Evolutionary conservation across 2,888 invertebrate species (phyloP).

Genomic region (Platynereis dumerilii): DNA sequence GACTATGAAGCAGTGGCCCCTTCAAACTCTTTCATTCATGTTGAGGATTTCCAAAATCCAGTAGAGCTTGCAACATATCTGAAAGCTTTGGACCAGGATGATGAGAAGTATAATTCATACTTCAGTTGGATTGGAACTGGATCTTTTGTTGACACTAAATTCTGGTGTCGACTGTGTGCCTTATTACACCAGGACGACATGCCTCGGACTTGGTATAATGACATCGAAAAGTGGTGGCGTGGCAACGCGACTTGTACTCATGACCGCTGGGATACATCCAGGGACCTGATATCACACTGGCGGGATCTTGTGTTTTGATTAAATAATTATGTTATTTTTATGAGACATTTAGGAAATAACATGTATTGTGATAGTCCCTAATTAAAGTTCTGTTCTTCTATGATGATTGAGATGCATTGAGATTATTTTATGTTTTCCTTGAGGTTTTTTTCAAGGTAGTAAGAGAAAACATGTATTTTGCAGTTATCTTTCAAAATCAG

Average conservation of each 20-base stretch:
- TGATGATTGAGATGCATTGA: no score
- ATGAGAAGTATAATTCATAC: constrained; percentile 90
- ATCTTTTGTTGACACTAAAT: constrained; percentile 94
- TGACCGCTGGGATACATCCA: constrained; percentile 7
- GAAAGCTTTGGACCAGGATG: constrained; percentile 82
- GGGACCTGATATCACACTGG: constrained; percentile 18
- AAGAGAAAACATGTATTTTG: no score
- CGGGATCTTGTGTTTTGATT: not conserved
- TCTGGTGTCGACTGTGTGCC: constrained; percentile 89
- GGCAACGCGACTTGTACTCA: constrained; percentile 26
- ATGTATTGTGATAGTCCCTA: no score
- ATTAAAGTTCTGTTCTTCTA: no score
- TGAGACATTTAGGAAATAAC: no score
- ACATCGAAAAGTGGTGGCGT: constrained; percentile 34
- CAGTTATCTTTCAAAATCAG: no score
- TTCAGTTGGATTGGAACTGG: constrained; percentile 95
- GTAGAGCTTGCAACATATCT: constrained; percentile 87
- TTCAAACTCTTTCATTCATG: constrained; percentile 90
- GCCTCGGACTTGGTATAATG: constrained; percentile 18
- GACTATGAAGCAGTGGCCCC: constrained; percentile 74
- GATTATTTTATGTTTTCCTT: no score
- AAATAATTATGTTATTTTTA: no score
- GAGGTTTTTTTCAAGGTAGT: no score
- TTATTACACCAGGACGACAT: constrained; percentile 43
- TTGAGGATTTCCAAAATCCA: constrained; percentile 91